phyloP scores from a whole-genome alignment of 2,113 vertebrate species.

The Prietella phreatophila region DNA sequence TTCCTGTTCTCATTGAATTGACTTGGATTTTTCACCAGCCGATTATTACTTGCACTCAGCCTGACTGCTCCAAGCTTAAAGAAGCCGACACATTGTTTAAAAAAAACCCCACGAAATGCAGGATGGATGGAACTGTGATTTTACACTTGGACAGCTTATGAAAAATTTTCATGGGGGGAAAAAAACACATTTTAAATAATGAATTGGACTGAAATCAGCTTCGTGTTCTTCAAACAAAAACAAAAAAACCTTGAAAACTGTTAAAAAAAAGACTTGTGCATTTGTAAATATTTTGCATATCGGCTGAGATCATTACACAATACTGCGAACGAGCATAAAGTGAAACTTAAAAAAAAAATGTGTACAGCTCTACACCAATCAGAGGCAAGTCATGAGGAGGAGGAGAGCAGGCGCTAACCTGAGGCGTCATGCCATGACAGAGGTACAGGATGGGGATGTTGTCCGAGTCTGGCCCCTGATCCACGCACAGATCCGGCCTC shows the following conservation, averaged over 20 bases:
- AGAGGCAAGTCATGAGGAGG: background rate
- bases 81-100: background rate
- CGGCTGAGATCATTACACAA: background rate
- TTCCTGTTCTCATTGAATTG: background rate
- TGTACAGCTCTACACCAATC: background rate
- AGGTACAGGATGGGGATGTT: constrained; percentile 92
- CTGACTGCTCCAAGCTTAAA: background rate
- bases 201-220: background rate
- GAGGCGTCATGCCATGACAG: constrained; percentile 92
- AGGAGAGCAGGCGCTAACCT: constrained; percentile 76
- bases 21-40: background rate
- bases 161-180: background rate
- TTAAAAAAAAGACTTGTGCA: background rate
- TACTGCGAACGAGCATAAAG: background rate
- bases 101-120: background rate
- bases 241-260: too few species aligned
- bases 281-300: background rate
- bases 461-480: constrained; percentile 91
- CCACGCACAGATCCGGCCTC: constrained; percentile 88
- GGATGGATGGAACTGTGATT: background rate
- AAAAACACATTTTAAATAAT: background rate
- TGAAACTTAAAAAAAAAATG: background rate
- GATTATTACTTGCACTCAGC: background rate
- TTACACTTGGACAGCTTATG: background rate
- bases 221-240: too few species aligned